Percentiles rank a stretch among this genome's conserved stretches.
Evolutionary conservation across 92 coral and sea anemone genomes (phyloP).

Genomic region (Paramuricea clavata): DNA sequence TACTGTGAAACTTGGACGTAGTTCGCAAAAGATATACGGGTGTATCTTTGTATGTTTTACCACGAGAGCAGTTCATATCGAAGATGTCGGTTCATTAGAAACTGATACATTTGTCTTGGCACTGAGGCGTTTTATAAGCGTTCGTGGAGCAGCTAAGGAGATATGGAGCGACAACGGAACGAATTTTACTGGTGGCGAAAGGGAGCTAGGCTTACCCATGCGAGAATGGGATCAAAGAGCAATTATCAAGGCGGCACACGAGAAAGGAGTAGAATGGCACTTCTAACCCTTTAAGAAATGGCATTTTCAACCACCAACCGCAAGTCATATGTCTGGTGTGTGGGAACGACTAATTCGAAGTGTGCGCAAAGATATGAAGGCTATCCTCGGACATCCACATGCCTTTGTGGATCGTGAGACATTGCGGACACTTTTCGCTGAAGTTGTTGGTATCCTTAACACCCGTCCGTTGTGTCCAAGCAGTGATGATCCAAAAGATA

Average conservation of each 20-base stretch:
- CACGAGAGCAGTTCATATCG: slow-evolving; percentile 49
- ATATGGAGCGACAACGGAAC: slow-evolving; percentile 69
- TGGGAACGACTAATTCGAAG: slow-evolving; percentile 42
- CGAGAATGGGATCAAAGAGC: not conserved
- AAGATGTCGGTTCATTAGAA: not conserved
- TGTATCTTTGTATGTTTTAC: slow-evolving; percentile 20
- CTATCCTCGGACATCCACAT: slow-evolving; percentile 46
- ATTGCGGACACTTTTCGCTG: slow-evolving; percentile 57
- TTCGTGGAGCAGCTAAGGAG: slow-evolving; percentile 52
- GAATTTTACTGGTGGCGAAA: slow-evolving; percentile 54
- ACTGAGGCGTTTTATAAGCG: slow-evolving; percentile 37
- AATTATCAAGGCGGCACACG: not conserved
- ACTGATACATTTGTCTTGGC: slow-evolving; percentile 31
- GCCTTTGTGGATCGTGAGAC: slow-evolving; percentile 55
- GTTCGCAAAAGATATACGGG: slow-evolving; percentile 25
- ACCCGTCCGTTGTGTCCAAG: not conserved
- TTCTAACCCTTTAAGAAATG: not conserved
- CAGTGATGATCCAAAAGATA: not conserved
- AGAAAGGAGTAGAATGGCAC: slow-evolving; percentile 3
- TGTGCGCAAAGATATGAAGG: slow-evolving; percentile 44
- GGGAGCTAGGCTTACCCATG: slow-evolving; percentile 23
- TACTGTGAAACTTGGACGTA: slow-evolving; percentile 42
- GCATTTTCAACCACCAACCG: slow-evolving; percentile 11
- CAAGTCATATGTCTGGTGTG: not conserved
- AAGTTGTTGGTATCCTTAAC: not conserved